These are phyloP conservation scores for Gymnocypris eckloni DNA, from an alignment of 2,797 vertebrate species.

Conservation along the genomic window DNA sequence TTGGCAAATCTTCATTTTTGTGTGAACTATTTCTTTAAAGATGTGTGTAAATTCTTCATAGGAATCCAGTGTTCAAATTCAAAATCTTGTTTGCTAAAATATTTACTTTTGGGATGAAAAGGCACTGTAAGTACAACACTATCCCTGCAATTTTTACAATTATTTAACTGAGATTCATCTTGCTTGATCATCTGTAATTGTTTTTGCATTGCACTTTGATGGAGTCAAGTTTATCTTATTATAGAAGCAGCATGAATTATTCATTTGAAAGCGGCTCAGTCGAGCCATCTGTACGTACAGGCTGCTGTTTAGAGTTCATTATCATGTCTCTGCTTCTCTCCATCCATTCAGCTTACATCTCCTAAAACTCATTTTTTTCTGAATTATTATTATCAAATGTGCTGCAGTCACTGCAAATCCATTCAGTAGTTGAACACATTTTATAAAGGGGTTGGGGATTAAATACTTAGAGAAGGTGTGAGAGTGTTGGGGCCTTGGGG, in stretches of 20 bases:
- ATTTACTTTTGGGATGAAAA: background rate
- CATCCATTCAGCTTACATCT: slow-evolving; percentile 26
- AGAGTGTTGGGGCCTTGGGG: background rate
- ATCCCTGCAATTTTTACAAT: background rate
- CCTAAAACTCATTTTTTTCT: slow-evolving; percentile 25
- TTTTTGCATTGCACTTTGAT: slow-evolving; percentile 16
- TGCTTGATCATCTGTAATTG: background rate
- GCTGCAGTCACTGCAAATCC: slow-evolving; percentile 35
- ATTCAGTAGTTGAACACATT: slow-evolving; percentile 26
- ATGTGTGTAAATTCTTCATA: background rate
- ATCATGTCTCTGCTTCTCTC: slow-evolving; percentile 26
- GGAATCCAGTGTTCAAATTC: background rate
- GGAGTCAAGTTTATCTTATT: slow-evolving; percentile 25
- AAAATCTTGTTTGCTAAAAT: background rate
- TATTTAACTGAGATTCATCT: background rate
- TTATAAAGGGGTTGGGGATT: slow-evolving; percentile 37
- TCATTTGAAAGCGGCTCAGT: slow-evolving; percentile 14
- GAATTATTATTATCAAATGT: slow-evolving; percentile 35
- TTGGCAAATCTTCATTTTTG: background rate
- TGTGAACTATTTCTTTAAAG: background rate
- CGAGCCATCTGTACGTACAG: slow-evolving; percentile 5
- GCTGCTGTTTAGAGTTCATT: slow-evolving; percentile 63
- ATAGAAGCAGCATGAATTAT: slow-evolving; percentile 37
- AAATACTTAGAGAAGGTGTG: slow-evolving; percentile 42
- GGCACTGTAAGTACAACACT: background rate